Conservation (phyloP, 1,140 invertebrate species). For the Drosophila auraria region DNA sequence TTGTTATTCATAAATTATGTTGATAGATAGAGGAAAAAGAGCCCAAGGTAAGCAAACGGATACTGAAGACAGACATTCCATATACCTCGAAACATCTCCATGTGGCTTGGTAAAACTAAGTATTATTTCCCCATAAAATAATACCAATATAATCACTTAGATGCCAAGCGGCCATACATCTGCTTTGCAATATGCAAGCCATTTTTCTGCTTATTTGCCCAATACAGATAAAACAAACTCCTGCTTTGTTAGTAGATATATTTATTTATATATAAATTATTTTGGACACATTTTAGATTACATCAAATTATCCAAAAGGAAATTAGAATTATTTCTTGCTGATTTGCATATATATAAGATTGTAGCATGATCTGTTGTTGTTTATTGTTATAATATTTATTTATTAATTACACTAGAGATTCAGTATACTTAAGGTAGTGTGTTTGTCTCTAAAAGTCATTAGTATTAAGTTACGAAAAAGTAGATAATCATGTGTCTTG, state of each 20-base stretch:
- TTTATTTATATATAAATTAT: constrained; percentile 47
- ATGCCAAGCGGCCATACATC: too few species aligned
- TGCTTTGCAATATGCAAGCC: too few species aligned
- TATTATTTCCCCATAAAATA: too few species aligned
- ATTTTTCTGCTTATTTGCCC: too few species aligned
- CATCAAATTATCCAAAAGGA: constrained; percentile 25
- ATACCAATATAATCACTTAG: too few species aligned
- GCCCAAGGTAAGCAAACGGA: too few species aligned
- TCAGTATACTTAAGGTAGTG: constrained; percentile 27
- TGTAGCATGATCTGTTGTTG: constrained; percentile 18
- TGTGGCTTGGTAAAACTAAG: too few species aligned
- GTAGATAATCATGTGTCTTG: constrained; percentile 20
- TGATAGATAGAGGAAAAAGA: too few species aligned
- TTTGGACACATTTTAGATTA: constrained; percentile 25
- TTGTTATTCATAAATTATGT: not conserved
- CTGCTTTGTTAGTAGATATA: constrained; percentile 44
- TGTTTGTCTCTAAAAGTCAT: constrained; percentile 52
- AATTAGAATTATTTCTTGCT: constrained; percentile 26
- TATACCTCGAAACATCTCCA: too few species aligned
- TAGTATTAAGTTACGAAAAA: constrained; percentile 55
- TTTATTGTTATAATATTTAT: constrained; percentile 22
- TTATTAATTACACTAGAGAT: constrained; percentile 35
- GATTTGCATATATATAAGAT: constrained; percentile 10
- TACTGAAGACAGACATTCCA: too few species aligned
- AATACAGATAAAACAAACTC: not conserved